Base-by-base conservation (phyloP, 2,888 invertebrate genomes). In the Alcis repandata region DNA sequence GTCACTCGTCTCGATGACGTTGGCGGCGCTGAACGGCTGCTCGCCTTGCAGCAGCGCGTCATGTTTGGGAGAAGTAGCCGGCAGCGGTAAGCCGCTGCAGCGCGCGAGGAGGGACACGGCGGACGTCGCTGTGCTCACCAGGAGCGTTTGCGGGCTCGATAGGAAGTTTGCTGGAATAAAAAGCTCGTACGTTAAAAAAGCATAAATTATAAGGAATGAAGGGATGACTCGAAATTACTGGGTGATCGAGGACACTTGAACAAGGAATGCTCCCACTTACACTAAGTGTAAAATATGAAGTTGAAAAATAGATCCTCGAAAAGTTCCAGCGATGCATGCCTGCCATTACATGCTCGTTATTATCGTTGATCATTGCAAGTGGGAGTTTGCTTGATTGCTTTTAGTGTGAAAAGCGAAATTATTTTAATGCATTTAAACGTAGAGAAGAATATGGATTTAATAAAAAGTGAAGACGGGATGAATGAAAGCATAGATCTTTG, bases 41-140 rank as follows among this genome's bases (percentile, higher is more conserved):
- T 92, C 91, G 13, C 76, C 79, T 43, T 84, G 74, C 1, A 92
- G 63, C 0, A 73, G 85, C 1, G 89, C 79, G 54, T 88, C 89
- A 76, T 92, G 94, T 75, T 83, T 86, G 15, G 83, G 73, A 36
- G 90, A 86, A 11, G 84, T 86, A 75, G 87, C 88, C 48, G 91
- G 94, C 46, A 97, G 89, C 0, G 97, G 97, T 41, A 98, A 88
- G 11, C 95, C 89, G 45, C 94, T 94, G 67, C 94, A 94, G 69
- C 96, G 95, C 2, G 96, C 96, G 45, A 98, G 94, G 67, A 96
- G 93, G 0, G 96, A 96, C 27, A 97, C 88, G 54, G 97, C 96
- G 59, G 94, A 93, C 67, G 96, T 96, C 0, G 97, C 96, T 0
- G 96, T 95, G 59, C 94, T 95, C 19, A 96, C 93, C 36, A 97